A percentile compares a stretch with the other conserved stretches of the same genome.
phyloP scores from a whole-genome alignment of 2,113 vertebrate genomes.

The Mystacornis crossleyi region DNA sequence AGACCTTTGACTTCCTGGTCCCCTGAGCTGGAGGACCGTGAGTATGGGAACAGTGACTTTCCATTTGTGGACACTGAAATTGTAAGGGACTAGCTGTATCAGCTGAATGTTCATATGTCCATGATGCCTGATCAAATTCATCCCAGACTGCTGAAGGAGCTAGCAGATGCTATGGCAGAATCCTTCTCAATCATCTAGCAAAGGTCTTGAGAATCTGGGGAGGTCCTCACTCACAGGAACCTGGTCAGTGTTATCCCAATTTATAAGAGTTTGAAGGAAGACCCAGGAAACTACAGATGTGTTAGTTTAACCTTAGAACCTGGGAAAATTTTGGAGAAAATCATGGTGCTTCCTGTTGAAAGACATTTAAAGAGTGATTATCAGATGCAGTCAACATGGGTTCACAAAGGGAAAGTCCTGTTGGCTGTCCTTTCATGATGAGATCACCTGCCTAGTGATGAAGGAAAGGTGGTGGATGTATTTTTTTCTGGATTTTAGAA shows the following conservation, averaged over 20 bases:
- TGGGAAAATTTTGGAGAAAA: not conserved
- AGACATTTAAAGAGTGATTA: not conserved
- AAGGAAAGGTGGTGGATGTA: not conserved
- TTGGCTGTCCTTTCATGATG: not conserved
- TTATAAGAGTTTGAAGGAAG: not conserved
- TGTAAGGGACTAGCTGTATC: not conserved
- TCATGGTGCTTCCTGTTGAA: not conserved
- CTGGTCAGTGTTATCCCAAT: not conserved
- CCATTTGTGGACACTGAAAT: not conserved
- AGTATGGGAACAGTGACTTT: not conserved
- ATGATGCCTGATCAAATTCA: not conserved
- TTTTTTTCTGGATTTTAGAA: not conserved
- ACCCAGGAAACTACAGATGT: not conserved
- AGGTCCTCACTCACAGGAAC: not conserved
- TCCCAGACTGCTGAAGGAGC: not conserved
- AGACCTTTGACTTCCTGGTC: not conserved
- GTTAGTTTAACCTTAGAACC: not conserved
- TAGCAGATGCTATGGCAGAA: not conserved
- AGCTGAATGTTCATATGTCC: not conserved
- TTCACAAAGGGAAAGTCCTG: not conserved
- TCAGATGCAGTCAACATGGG: not conserved
- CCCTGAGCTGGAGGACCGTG: not conserved
- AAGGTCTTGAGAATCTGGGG: not conserved
- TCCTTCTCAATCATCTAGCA: not conserved
- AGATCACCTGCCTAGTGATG: not conserved